phyloP scores from a whole-genome alignment of 64 coral and sea anemone species.

The Platygyra sinensis region DNA sequence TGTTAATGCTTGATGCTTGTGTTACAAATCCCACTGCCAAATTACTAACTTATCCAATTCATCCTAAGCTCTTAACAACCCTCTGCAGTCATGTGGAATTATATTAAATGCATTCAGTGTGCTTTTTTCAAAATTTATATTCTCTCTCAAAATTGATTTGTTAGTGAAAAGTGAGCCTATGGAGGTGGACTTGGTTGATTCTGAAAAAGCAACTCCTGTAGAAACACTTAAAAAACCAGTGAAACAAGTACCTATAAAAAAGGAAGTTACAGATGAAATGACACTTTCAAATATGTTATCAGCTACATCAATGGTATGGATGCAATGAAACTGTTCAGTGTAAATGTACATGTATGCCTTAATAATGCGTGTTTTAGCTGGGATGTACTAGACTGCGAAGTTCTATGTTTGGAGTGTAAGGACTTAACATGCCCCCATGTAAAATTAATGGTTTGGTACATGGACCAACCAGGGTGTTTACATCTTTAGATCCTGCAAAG shows the following conservation, averaged over 20 bases:
- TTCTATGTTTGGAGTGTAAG: too few relatives aligned
- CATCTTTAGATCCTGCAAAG: too few relatives aligned
- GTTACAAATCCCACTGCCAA: too few relatives aligned
- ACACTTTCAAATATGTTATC: conserved; percentile 17
- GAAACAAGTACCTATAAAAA: conserved; percentile 24
- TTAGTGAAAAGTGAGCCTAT: conserved; percentile 41
- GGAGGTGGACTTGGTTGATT: conserved; percentile 63
- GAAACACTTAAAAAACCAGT: conserved; percentile 47
- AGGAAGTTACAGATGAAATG: conserved; percentile 9
- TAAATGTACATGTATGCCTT: neutral
- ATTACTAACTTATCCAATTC: too few relatives aligned
- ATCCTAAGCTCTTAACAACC: too few relatives aligned
- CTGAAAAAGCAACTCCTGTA: neutral
- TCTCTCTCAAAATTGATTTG: neutral
- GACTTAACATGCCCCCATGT: too few relatives aligned
- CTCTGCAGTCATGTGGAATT: too few relatives aligned
- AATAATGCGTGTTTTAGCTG: neutral
- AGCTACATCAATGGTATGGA: conserved; percentile 5
- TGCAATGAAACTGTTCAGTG: neutral
- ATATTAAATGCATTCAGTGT: neutral
- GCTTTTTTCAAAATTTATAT: neutral
- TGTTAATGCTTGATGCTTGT: too few relatives aligned
- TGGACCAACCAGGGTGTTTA: too few relatives aligned
- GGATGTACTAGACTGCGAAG: too few relatives aligned
- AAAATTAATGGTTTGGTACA: too few relatives aligned